Evolutionary conservation across 2,113 vertebrate genomes (phyloP).

Genomic region (Campylorhamphus procurvoides): DNA sequence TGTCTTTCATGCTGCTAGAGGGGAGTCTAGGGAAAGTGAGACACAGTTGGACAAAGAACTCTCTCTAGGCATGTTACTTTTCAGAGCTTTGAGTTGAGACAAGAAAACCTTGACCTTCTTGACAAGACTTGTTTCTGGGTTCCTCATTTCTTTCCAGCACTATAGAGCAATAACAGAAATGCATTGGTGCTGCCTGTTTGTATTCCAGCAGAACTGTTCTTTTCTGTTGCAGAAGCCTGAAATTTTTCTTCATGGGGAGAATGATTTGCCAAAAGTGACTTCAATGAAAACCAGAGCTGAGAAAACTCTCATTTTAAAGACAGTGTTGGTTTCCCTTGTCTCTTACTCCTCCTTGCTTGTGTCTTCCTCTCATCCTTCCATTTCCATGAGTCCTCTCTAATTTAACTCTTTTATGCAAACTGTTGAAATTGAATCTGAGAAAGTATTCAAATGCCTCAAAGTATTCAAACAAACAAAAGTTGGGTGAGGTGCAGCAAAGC

Average conservation of each 20-base stretch:
- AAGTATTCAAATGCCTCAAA: not conserved
- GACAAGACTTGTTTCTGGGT: not conserved
- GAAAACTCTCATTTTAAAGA: not conserved
- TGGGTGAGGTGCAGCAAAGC: not conserved
- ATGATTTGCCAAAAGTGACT: not conserved
- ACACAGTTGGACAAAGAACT: not conserved
- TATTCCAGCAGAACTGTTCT: not conserved
- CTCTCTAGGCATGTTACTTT: not conserved
- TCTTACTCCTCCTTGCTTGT: not conserved
- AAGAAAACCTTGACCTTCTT: not conserved
- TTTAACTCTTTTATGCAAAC: not conserved
- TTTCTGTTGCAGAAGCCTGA: not conserved
- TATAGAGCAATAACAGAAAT: not conserved
- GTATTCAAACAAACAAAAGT: not conserved
- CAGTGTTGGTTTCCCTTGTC: not conserved
- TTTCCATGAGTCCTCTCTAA: not conserved
- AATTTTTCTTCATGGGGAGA: not conserved
- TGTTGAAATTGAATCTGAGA: not conserved
- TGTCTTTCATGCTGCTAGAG: not conserved
- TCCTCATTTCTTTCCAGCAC: not conserved
- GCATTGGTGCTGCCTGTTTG: not conserved
- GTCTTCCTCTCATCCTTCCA: not conserved
- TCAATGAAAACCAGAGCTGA: not conserved
- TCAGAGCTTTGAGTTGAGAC: not conserved
- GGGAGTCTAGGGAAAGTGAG: not conserved